phyloP scores from a whole-genome alignment of 1,140 invertebrate species.

The Uloborus diversus region DNA sequence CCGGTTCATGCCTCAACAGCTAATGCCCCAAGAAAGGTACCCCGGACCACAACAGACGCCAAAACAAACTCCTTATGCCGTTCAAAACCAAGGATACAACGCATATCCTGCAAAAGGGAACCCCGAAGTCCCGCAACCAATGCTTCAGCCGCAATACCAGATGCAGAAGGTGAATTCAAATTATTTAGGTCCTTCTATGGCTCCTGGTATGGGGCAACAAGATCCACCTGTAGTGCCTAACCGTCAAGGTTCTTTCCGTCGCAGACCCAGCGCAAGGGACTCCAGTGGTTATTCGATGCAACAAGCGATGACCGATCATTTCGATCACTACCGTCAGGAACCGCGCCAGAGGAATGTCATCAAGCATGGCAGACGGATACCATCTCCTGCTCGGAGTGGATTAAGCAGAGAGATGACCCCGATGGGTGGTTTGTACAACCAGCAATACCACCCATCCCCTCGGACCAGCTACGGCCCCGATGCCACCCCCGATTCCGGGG shows the following conservation, averaged over 20 bases:
- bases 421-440: background rate
- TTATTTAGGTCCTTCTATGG: slow-evolving; percentile 14
- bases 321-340: slow-evolving; percentile 82
- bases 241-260: slow-evolving; percentile 40
- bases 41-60: background rate
- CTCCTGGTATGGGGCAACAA: background rate
- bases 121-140: background rate
- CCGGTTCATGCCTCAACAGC: slow-evolving; percentile 13
- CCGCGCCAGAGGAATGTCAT: slow-evolving; percentile 30
- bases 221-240: slow-evolving; percentile 37
- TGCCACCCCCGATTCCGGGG: slow-evolving; percentile 66
- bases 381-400: slow-evolving; percentile 21
- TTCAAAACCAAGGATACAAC: slow-evolving; percentile 34
- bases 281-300: slow-evolving; percentile 60
- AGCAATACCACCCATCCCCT: background rate
- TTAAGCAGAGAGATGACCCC: background rate
- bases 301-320: slow-evolving; percentile 73
- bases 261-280: slow-evolving; percentile 5
- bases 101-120: background rate
- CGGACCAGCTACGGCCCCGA: slow-evolving; percentile 59
- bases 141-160: slow-evolving; percentile 20
- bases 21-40: slow-evolving; percentile 7
- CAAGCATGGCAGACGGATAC: slow-evolving; percentile 48
- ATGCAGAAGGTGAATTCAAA: slow-evolving; percentile 26
- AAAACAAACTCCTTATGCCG: background rate